phyloP scores from a whole-genome alignment of 2,888 invertebrate species.

The Encarsia formosa region DNA sequence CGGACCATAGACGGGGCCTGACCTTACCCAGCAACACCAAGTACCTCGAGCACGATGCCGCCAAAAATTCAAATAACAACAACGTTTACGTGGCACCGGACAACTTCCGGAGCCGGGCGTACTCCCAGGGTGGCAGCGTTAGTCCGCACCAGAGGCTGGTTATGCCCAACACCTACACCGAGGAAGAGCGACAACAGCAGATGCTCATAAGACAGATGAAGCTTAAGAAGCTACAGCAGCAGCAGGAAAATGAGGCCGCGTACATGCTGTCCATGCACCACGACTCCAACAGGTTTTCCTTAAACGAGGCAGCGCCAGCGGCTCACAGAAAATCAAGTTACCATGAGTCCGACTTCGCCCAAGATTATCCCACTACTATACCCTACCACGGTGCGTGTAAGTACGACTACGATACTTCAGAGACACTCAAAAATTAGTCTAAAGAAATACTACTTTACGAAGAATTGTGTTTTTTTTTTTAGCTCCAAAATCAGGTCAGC shows the following conservation, averaged over 20 bases:
- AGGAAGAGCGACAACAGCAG: constrained; percentile 40
- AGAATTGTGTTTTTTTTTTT: too few relatives aligned
- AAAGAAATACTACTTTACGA: too few relatives aligned
- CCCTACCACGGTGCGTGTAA: constrained; percentile 29
- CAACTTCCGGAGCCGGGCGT: constrained; percentile 44
- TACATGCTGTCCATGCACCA: constrained; percentile 33
- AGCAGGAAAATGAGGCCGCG: constrained; percentile 33
- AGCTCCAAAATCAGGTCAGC: too few relatives aligned
- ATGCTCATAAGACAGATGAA: constrained; percentile 40
- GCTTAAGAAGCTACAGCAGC: constrained; percentile 30
- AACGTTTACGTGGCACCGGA: constrained; percentile 47
- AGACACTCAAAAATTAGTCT: too few relatives aligned
- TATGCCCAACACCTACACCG: constrained; percentile 42
- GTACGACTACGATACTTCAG: too few relatives aligned
- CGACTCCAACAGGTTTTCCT: constrained; percentile 33
- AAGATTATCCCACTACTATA: too few relatives aligned
- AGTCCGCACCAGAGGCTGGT: constrained; percentile 37
- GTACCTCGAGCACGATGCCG: too few relatives aligned
- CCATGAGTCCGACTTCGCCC: constrained; percentile 36
- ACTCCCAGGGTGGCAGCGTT: constrained; percentile 44
- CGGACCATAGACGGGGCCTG: constrained; percentile 30
- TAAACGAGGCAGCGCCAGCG: constrained; percentile 36
- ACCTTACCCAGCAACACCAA: constrained; percentile 36
- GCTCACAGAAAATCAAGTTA: constrained; percentile 31
- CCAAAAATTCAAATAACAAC: constrained; percentile 41